A percentile compares a stretch with the other conserved stretches of the same genome.
Evolutionary conservation across 2,113 vertebrate species (phyloP).

Genomic region (Drymodes brunneopygia): DNA sequence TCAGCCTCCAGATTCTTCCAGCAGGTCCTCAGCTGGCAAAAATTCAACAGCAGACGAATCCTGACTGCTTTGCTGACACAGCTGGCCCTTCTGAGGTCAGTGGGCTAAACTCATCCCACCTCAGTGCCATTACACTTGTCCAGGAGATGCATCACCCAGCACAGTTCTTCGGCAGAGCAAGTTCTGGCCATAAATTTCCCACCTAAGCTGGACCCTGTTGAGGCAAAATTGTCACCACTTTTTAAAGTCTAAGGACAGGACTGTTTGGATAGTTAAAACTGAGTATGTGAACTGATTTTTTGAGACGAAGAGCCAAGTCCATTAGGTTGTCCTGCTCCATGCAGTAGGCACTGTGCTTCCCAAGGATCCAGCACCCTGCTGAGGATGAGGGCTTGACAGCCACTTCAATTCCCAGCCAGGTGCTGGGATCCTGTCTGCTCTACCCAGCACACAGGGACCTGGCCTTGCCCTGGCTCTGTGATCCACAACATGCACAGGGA

Average conservation of each 20-base stretch:
- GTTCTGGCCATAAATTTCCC: neutral
- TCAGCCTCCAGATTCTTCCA: neutral
- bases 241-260: neutral
- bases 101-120: neutral
- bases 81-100: neutral
- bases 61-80: neutral
- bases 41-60: neutral
- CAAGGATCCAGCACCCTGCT: neutral
- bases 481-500: fast-evolving
- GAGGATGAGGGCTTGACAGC: neutral
- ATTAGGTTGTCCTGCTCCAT: neutral
- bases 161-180: neutral
- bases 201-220: neutral
- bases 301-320: neutral
- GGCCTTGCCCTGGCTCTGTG: neutral
- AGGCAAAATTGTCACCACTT: neutral
- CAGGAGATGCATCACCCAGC: neutral
- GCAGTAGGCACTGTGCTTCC: neutral
- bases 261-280: neutral
- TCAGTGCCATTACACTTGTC: neutral
- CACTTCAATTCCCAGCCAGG: neutral
- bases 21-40: neutral
- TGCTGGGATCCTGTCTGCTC: neutral
- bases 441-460: neutral
- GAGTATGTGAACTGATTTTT: neutral